These are phyloP conservation scores for Mormyrops attenuatus DNA, from an alignment of 2,797 vertebrate genomes.

Conservation along the genomic window DNA sequence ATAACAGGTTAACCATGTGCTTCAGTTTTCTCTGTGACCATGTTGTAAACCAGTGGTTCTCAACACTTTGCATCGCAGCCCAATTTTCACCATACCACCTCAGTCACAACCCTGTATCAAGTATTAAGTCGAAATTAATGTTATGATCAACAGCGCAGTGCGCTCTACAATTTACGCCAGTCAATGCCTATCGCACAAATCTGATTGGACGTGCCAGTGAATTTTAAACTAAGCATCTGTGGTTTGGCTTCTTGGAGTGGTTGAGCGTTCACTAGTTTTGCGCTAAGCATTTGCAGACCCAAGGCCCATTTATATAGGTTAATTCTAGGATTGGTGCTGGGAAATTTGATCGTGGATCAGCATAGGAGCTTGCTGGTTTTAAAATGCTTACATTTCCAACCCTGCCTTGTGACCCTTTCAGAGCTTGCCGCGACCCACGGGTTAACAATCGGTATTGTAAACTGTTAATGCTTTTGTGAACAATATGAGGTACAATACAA, in stretches of 20 bases:
- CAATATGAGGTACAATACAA: not conserved
- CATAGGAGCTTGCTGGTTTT: not conserved
- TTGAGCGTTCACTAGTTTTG: not conserved
- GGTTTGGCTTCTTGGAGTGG: not conserved
- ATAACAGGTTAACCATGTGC: not conserved
- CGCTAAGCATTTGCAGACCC: not conserved
- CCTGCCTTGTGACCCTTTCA: not conserved
- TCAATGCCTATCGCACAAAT: not conserved
- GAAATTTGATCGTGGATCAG: not conserved
- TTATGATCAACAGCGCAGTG: not conserved
- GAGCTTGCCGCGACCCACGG: not conserved
- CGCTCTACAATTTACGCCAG: not conserved
- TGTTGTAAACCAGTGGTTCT: not conserved
- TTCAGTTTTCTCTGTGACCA: not conserved
- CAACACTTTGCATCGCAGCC: not conserved
- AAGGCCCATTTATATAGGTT: not conserved
- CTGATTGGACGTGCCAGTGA: not conserved
- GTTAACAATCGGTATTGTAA: not conserved
- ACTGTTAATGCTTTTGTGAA: not conserved
- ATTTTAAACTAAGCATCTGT: not conserved
- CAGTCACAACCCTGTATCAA: not conserved
- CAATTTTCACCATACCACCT: not conserved
- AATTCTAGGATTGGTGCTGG: not conserved
- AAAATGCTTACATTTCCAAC: not conserved
- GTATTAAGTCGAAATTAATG: not conserved